A percentile compares a stretch with the other conserved stretches of the same genome.
phyloP scores from a whole-genome alignment of 30 jellyfish, hydroid and myxozoan genomes.

The Pelagia noctiluca region DNA sequence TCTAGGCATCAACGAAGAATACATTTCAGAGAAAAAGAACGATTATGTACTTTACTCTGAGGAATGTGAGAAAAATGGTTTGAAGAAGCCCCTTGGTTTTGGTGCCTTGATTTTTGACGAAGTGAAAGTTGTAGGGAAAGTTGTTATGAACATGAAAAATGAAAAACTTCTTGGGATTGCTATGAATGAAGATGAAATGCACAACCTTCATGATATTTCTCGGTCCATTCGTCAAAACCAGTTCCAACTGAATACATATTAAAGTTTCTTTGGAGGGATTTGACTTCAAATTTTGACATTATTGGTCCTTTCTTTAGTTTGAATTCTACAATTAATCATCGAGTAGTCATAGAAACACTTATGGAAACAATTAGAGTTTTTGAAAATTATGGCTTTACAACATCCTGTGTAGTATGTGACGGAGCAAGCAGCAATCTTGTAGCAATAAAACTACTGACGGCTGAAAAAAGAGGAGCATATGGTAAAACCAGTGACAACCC shows the following conservation, averaged over 20 bases:
- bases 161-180: constrained; percentile 25
- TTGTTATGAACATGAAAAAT: constrained; percentile 33
- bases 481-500: constrained; percentile 14
- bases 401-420: constrained; percentile 16
- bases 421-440: constrained; percentile 43
- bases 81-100: constrained; percentile 25
- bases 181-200: constrained; percentile 29
- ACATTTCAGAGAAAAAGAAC: constrained; percentile 25
- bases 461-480: constrained; percentile 13
- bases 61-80: constrained; percentile 29
- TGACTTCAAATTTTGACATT: constrained; percentile 38
- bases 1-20: constrained; percentile 33
- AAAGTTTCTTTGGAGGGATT: constrained; percentile 42
- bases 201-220: constrained; percentile 12
- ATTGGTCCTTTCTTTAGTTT: constrained; percentile 26
- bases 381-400: neutral
- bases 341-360: constrained; percentile 14
- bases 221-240: constrained; percentile 14
- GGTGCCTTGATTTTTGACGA: constrained; percentile 37
- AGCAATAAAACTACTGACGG: constrained; percentile 24
- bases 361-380: constrained; percentile 23
- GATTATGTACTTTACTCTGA: constrained; percentile 16
- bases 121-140: constrained; percentile 6
- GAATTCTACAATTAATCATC: constrained; percentile 15
- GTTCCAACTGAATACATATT: constrained; percentile 32